Percentiles rank a stretch among this genome's conserved stretches.
Conservation (phyloP, 1,140 invertebrate species). For the Plodia interpunctella region DNA sequence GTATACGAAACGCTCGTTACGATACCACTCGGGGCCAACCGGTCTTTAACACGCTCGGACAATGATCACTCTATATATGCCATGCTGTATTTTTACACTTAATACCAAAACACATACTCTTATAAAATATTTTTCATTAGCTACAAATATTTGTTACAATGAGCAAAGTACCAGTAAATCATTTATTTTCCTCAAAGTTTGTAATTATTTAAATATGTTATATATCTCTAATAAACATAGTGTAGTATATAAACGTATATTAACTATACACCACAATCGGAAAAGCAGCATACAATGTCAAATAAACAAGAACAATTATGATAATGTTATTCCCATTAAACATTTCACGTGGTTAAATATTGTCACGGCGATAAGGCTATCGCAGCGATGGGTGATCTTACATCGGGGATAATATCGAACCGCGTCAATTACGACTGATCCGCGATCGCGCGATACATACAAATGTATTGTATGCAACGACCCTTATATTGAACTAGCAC, state of each 20-base stretch:
- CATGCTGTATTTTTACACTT: conserved; percentile 7
- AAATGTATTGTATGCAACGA: conserved; percentile 57
- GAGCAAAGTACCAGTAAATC: too few species aligned
- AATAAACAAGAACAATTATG: conserved; percentile 52
- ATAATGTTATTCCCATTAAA: conserved; percentile 55
- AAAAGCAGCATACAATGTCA: background rate
- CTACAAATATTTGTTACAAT: too few species aligned
- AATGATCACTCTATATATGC: conserved; percentile 70
- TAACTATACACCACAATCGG: too few species aligned
- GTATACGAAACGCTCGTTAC: conserved; percentile 73
- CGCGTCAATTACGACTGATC: conserved; percentile 70
- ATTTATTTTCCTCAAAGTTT: too few species aligned
- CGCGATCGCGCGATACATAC: conserved; percentile 63
- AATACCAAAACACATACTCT: too few species aligned
- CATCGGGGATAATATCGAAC: conserved; percentile 66
- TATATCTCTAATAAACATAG: conserved; percentile 6
- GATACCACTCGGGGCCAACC: conserved; percentile 55
- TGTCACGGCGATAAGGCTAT: conserved; percentile 58
- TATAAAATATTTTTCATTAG: too few species aligned
- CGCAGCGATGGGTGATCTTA: conserved; percentile 55
- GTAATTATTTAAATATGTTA: too few species aligned
- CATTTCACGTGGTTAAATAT: conserved; percentile 53
- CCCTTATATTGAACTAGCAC: conserved; percentile 43
- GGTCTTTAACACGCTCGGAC: conserved; percentile 71
- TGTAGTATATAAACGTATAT: background rate